Base-by-base conservation (phyloP, 2,888 invertebrate genomes). In the Melangyna quadrimaculata region DNA sequence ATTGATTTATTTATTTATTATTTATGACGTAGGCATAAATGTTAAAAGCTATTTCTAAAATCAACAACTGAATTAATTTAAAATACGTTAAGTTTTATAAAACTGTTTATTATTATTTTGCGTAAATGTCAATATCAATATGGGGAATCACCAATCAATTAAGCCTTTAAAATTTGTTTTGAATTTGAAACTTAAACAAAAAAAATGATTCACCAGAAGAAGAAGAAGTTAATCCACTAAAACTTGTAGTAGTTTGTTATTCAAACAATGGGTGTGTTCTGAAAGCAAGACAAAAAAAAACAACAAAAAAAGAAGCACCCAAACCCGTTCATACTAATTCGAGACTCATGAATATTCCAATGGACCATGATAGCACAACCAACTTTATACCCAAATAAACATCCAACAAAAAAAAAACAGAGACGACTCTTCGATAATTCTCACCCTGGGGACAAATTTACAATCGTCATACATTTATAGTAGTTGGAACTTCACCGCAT, bases 341-440 rank as follows among this genome's bases (percentile, higher is more conserved):
- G 57, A 14, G 57, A 14, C 73, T 73, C 86, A 86, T 86, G 86
- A 86, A 81, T 86, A 86, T 86, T 75, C 73, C 43, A 74, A 65
- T 35, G 55, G 77, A 59, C 57, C 71, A 37, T 35, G 57, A 69
- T 48, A 67, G 65, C 55, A 69, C 53, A 57, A 48, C 19, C 35
- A 32, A 48, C 14, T 27, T n/a, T 19, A 29, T 35, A 45, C 1
- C 27, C 35, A 12, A 45, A 65, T 8, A 32, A 48, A 51, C n/a
- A n/a, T n/a, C n/a, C n/a, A n/a, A n/a, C n/a, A 29, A 40, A 73
- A 57, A 19, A 29, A 29, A 27, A 27, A 24, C 32, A 35, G 5
- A 19, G 22, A 59, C 59, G 71, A 48, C 61, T 73, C 69, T 77
- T 86, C 48, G 51, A 70, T 71, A 43, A 72, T 29, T 65, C 59